Evolutionary conservation across 2,797 vertebrate genomes (phyloP).

Genomic region (Glyptemys insculpta): DNA sequence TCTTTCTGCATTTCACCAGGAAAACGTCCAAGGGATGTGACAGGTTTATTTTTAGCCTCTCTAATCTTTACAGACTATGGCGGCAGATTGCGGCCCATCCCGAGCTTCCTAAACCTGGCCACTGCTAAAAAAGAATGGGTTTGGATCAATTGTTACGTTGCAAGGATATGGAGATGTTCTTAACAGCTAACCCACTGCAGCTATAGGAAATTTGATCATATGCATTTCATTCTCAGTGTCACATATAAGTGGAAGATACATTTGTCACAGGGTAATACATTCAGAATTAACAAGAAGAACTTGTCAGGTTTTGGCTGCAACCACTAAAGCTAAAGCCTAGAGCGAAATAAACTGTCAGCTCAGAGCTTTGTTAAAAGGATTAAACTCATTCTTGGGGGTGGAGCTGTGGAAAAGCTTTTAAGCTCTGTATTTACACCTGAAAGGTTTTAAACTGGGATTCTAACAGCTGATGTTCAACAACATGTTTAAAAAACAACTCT

Average conservation of each 20-base stretch:
- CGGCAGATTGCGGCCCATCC: slow-evolving; percentile 75
- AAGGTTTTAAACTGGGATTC: slow-evolving; percentile 60
- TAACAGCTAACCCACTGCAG: slow-evolving; percentile 74
- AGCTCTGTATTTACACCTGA: slow-evolving; percentile 71
- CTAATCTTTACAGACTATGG: slow-evolving; percentile 65
- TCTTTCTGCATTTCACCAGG: slow-evolving; percentile 67
- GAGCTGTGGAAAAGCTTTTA: slow-evolving; percentile 71
- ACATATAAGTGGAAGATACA: slow-evolving; percentile 82
- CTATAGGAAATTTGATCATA: slow-evolving; percentile 82
- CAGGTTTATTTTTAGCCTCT: slow-evolving; percentile 76
- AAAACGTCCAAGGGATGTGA: slow-evolving; percentile 74
- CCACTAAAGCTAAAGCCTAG: slow-evolving; percentile 75
- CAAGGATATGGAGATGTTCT: slow-evolving; percentile 76
- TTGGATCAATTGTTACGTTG: slow-evolving; percentile 67
- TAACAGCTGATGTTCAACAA: slow-evolving; percentile 37
- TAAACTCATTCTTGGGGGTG: slow-evolving; percentile 73
- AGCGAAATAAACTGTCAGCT: slow-evolving; percentile 79
- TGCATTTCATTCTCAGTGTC: slow-evolving; percentile 83
- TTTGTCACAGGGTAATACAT: slow-evolving; percentile 86
- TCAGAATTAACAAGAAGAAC: slow-evolving; percentile 82
- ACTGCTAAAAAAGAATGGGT: slow-evolving; percentile 66
- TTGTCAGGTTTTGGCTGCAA: slow-evolving; percentile 78
- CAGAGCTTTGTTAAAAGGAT: slow-evolving; percentile 78
- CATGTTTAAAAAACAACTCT: not conserved
- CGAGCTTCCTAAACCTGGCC: slow-evolving; percentile 70